Percentiles rank a stretch among this genome's conserved stretches.
Evolutionary conservation across 2,113 vertebrate species (phyloP).

Genomic region (Callithrix jacchus): DNA sequence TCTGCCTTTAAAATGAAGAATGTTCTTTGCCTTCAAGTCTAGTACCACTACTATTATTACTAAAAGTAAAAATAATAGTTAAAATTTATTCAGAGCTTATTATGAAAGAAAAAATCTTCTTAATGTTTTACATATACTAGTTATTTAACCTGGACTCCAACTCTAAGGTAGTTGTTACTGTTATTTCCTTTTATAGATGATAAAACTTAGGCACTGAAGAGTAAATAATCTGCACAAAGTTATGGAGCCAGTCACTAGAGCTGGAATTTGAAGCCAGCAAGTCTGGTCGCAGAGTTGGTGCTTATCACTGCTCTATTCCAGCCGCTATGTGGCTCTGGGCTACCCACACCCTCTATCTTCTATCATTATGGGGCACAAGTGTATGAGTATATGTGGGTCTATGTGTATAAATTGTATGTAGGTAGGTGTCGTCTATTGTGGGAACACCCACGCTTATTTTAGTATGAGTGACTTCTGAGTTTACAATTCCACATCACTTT

Average conservation of each 20-base stretch:
- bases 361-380: background rate
- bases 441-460: background rate
- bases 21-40: background rate
- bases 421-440: background rate
- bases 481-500: background rate
- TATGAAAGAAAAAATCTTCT: background rate
- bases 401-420: background rate
- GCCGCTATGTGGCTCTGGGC: background rate
- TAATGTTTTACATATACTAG: background rate
- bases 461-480: background rate
- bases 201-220: background rate
- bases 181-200: background rate
- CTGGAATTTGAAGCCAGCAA: background rate
- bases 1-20: background rate
- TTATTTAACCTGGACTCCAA: background rate
- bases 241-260: background rate
- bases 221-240: background rate
- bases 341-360: background rate
- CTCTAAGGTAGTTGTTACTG: background rate
- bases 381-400: background rate
- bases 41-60: background rate
- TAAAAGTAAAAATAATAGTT: background rate
- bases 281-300: background rate
- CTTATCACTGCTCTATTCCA: background rate
- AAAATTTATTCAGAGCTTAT: background rate